Evolutionary conservation across 2,113 vertebrate genomes (phyloP).

Genomic region (Paradisaea rubra): DNA sequence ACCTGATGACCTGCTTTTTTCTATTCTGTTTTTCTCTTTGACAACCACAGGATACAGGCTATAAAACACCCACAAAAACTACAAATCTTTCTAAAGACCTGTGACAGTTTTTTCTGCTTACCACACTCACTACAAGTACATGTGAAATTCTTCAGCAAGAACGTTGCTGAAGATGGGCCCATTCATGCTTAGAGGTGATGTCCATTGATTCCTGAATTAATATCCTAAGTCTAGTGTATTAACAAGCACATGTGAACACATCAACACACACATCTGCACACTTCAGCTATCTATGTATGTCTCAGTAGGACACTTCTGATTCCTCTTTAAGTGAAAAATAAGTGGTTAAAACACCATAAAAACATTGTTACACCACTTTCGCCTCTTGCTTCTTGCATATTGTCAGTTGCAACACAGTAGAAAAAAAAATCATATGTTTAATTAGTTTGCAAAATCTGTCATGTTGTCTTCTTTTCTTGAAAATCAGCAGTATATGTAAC

Average conservation of each 20-base stretch:
- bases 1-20: not conserved
- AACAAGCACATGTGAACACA: not conserved
- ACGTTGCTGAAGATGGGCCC: not conserved
- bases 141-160: not conserved
- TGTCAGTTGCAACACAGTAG: not conserved
- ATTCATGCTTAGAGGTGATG: not conserved
- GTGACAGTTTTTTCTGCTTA: not conserved
- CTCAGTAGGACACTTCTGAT: not conserved
- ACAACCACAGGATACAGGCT: not conserved
- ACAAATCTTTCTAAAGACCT: not conserved
- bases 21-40: not conserved
- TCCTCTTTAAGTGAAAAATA: not conserved
- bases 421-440: not conserved
- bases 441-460: not conserved
- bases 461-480: not conserved
- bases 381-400: not conserved
- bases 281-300: not conserved
- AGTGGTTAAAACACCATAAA: not conserved
- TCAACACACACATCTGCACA: fast-evolving
- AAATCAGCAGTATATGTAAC: not conserved
- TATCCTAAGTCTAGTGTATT: not conserved
- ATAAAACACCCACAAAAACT: not conserved
- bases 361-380: not conserved
- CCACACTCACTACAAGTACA: not conserved
- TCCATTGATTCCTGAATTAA: not conserved